Conservation (phyloP, 1,140 invertebrate genomes). For the Parasteatoda tepidariorum region DNA sequence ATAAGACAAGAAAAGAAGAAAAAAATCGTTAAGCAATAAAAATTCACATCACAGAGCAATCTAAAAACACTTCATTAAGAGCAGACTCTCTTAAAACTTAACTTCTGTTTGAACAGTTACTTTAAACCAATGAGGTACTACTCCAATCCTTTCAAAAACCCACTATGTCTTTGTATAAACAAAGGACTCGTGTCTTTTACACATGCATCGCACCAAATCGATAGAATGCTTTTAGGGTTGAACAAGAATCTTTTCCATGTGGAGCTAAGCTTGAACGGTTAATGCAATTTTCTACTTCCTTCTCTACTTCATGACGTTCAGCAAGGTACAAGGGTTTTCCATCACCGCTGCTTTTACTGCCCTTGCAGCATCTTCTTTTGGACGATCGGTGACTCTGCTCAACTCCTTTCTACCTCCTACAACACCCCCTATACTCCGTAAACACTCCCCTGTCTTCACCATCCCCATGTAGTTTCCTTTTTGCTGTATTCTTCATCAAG, state of each 20-base stretch:
- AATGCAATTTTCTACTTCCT: slow-evolving; percentile 29
- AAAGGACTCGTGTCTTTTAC: background rate
- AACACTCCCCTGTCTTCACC: background rate
- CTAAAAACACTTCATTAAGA: background rate
- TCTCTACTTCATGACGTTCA: slow-evolving; percentile 16
- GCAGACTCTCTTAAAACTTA: background rate
- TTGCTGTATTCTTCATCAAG: background rate
- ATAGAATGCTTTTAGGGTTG: slow-evolving; percentile 28
- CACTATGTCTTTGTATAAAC: slow-evolving; percentile 6
- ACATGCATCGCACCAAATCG: background rate
- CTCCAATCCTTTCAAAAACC: slow-evolving; percentile 2
- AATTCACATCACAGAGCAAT: too few species aligned
- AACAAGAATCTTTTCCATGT: slow-evolving; percentile 10
- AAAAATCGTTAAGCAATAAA: too few species aligned
- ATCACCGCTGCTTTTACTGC: slow-evolving; percentile 28
- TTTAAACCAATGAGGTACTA: background rate
- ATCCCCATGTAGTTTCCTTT: background rate
- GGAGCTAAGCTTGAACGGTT: slow-evolving; percentile 16
- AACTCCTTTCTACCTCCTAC: slow-evolving; percentile 1
- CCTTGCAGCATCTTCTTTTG: background rate
- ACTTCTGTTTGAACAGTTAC: background rate
- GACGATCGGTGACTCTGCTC: background rate
- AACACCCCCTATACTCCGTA: background rate
- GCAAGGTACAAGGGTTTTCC: slow-evolving; percentile 30
- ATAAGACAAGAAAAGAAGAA: too few species aligned